Percentiles rank a stretch among this genome's conserved stretches.
phyloP scores from a whole-genome alignment of 2,888 invertebrate species.

The Odontocerum albicorne region DNA sequence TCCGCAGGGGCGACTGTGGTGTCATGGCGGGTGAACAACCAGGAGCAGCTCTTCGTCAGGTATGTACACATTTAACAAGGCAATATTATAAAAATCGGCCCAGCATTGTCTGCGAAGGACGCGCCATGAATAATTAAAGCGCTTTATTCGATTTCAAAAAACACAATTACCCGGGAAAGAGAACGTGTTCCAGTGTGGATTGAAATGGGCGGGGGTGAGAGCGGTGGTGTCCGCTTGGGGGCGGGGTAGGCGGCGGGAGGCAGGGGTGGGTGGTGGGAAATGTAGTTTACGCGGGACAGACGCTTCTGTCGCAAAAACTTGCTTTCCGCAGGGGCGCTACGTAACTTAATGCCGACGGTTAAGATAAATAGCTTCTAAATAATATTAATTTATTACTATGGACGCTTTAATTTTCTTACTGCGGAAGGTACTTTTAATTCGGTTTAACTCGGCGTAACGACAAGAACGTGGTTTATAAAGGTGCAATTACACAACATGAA shows the following conservation, averaged over 20 bases:
- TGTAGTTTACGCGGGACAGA: conserved; percentile 33
- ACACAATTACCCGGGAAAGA: conserved; percentile 21
- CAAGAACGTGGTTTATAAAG: too few species aligned
- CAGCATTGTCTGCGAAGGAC: conserved; percentile 14
- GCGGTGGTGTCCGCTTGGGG: too few species aligned
- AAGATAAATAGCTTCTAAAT: too few species aligned
- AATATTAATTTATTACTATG: too few species aligned
- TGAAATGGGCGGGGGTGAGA: conserved; percentile 1
- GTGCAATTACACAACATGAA: too few species aligned
- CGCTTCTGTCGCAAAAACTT: conserved; percentile 35
- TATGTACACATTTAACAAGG: conserved; percentile 50
- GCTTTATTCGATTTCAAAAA: conserved; percentile 23
- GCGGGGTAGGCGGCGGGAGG: too few species aligned
- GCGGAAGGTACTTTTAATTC: too few species aligned
- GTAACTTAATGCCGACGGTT: too few species aligned
- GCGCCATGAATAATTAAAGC: conserved; percentile 25
- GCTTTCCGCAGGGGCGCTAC: conserved; percentile 28
- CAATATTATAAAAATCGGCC: conserved; percentile 10
- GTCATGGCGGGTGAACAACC: conserved; percentile 95
- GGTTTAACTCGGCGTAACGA: too few species aligned
- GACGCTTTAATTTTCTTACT: too few species aligned
- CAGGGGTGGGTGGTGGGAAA: conserved; percentile 6
- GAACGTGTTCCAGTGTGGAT: conserved; percentile 20
- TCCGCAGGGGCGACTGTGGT: conserved; percentile 88
- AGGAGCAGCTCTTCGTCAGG: conserved; percentile 96